phyloP scores from a whole-genome alignment of 2,888 invertebrate genomes.

The Netelia fuscicornis region DNA sequence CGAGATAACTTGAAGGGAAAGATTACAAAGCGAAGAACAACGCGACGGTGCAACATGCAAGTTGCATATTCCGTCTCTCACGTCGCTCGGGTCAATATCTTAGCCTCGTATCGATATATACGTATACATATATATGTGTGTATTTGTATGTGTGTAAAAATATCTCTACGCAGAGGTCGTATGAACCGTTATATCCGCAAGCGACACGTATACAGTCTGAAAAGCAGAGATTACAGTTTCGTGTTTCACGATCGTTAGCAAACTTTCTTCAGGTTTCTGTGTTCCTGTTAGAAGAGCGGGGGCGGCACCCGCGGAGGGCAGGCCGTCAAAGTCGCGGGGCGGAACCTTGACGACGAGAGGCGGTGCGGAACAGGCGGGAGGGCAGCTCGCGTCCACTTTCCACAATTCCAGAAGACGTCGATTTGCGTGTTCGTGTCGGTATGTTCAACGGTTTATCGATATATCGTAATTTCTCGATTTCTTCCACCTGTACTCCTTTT shows the following conservation, averaged over 20 bases:
- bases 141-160: not conserved
- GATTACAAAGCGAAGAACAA: constrained; percentile 41
- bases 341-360: constrained; percentile 84
- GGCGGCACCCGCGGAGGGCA: constrained; percentile 85
- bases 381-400: constrained; percentile 60
- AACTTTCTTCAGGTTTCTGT: constrained; percentile 80
- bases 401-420: constrained; percentile 57
- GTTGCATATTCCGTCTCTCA: not conserved
- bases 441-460: not conserved
- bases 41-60: constrained; percentile 20
- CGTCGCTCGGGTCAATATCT: not conserved
- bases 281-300: constrained; percentile 84
- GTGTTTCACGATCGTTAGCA: constrained; percentile 56
- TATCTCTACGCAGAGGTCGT: not conserved
- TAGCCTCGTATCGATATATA: not conserved
- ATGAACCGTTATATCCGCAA: constrained; percentile 5
- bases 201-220: constrained; percentile 10
- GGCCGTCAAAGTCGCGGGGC: constrained; percentile 85
- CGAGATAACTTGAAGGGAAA: too few species aligned
- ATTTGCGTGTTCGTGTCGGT: constrained; percentile 8
- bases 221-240: constrained; percentile 52
- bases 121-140: too few species aligned
- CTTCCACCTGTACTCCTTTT: not conserved
- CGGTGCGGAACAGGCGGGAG: constrained; percentile 80
- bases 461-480: not conserved